Conservation (phyloP, 2,113 vertebrate genomes). For the Andinoacara biseriatus region DNA sequence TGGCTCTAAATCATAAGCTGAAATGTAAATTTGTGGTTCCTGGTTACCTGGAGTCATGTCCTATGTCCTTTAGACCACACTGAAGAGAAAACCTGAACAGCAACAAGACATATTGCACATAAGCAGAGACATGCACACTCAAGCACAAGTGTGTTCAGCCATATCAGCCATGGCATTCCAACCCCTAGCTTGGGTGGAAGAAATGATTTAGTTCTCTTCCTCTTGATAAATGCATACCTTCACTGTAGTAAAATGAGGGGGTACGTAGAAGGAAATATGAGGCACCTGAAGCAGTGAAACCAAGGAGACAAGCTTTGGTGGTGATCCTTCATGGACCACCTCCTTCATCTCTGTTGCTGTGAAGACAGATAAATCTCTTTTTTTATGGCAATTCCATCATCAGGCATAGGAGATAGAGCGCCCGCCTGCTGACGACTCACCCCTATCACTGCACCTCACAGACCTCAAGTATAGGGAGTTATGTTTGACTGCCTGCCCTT, state of each 20-base stretch:
- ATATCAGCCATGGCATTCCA: constrained; percentile 73
- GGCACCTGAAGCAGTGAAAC: constrained; percentile 73
- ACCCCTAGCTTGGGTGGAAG: constrained; percentile 53
- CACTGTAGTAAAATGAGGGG: constrained; percentile 60
- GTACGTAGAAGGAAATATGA: constrained; percentile 58
- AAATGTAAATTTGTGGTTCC: constrained; percentile 6
- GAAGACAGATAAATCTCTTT: constrained; percentile 77
- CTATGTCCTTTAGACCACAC: constrained; percentile 12
- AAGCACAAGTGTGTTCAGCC: constrained; percentile 54
- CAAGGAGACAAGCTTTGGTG: constrained; percentile 39
- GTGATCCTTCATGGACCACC: constrained; percentile 63
- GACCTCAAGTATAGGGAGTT: constrained; percentile 53
- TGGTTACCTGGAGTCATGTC: constrained; percentile 19
- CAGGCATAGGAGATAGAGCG: constrained; percentile 66
- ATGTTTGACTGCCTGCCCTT: constrained; percentile 54
- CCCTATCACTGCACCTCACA: constrained; percentile 57
- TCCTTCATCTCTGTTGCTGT: constrained; percentile 65
- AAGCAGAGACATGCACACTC: constrained; percentile 40
- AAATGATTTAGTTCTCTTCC: constrained; percentile 69
- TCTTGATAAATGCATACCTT: constrained; percentile 73
- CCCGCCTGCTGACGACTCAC: constrained; percentile 57
- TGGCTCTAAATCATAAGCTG: constrained; percentile 14
- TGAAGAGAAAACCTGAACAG: not conserved
- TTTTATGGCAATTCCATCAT: constrained; percentile 74
- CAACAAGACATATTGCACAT: constrained; percentile 16